Conservation (phyloP, 2,888 invertebrate species). For the Lasioglossum oenotherae region DNA sequence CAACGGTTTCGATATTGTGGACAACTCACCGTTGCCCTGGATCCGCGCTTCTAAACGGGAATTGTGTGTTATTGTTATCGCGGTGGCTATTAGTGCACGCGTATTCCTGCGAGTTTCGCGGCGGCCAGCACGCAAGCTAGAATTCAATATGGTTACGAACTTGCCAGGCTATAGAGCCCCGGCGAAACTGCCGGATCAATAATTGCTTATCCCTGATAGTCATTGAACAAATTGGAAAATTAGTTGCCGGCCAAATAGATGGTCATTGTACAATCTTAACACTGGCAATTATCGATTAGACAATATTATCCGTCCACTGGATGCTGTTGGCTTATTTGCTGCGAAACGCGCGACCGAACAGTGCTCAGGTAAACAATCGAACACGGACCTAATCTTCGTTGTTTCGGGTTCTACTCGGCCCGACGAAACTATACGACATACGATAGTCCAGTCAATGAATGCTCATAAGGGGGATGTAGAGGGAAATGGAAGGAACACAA, state of each 20-base stretch:
- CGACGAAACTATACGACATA: background rate
- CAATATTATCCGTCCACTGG: background rate
- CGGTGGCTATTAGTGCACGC: background rate
- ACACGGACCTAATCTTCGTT: background rate
- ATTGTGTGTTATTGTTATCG: slow-evolving; percentile 18
- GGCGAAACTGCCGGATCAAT: slow-evolving; percentile 21
- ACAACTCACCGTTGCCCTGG: background rate
- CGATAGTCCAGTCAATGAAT: no score
- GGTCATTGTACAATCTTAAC: slow-evolving; percentile 59
- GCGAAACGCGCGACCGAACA: background rate
- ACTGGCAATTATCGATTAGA: slow-evolving; percentile 58
- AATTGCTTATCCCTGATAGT: slow-evolving; percentile 44
- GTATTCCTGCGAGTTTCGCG: background rate
- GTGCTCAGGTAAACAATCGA: background rate
- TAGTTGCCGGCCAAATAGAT: slow-evolving; percentile 52
- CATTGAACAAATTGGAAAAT: slow-evolving; percentile 66
- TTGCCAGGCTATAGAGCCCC: background rate
- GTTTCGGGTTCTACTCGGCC: background rate
- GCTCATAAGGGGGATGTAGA: no score
- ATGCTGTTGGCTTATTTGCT: background rate
- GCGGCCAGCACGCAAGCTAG: background rate
- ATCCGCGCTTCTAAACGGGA: slow-evolving; percentile 9
- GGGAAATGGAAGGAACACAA: no score
- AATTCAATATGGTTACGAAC: slow-evolving; percentile 26
- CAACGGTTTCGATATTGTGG: background rate